Conservation (phyloP, 2,797 vertebrate species). For the Galago senegalensis region DNA sequence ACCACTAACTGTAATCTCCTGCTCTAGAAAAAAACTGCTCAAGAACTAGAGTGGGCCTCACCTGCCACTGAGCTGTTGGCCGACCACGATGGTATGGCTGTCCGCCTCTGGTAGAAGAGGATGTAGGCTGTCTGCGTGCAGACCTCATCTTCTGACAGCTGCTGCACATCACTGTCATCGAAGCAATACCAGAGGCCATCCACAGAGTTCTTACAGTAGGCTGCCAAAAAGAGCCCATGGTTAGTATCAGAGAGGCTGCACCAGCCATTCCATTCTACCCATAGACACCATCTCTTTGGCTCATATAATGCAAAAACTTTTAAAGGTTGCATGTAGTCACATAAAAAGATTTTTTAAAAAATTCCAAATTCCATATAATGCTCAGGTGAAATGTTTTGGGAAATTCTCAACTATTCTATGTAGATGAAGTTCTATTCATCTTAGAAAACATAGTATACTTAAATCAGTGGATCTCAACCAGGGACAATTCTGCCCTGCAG, state of each 20-base stretch:
- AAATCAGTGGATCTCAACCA: slow-evolving; percentile 16
- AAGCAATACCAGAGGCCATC: slow-evolving; percentile 99
- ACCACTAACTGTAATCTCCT: not conserved
- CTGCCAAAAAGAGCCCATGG: slow-evolving; percentile 86
- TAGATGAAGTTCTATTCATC: slow-evolving; percentile 9
- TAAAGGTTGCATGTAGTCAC: not conserved
- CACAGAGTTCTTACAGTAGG: slow-evolving; percentile 98
- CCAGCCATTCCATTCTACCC: not conserved
- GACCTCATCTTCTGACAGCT: slow-evolving; percentile 95
- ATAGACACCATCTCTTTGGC: not conserved
- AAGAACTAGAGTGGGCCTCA: slow-evolving; percentile 81
- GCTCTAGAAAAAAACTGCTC: not conserved
- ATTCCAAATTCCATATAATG: not conserved
- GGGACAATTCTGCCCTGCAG: not conserved
- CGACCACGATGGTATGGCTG: slow-evolving; percentile 97
- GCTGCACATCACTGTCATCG: slow-evolving; percentile 97
- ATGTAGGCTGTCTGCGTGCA: slow-evolving; percentile 98
- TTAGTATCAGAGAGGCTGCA: not conserved
- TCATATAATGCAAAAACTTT: not conserved
- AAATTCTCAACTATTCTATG: slow-evolving; percentile 42
- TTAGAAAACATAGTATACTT: slow-evolving; percentile 36
- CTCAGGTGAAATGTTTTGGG: not conserved
- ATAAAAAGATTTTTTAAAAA: not conserved
- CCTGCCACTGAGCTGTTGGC: slow-evolving; percentile 99
- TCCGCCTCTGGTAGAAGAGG: slow-evolving; percentile 98